Percentiles rank a stretch among this genome's conserved stretches.
These are phyloP conservation scores for Heliconius aoede DNA, from an alignment of 2,888 invertebrate genomes.

Conservation along the genomic window DNA sequence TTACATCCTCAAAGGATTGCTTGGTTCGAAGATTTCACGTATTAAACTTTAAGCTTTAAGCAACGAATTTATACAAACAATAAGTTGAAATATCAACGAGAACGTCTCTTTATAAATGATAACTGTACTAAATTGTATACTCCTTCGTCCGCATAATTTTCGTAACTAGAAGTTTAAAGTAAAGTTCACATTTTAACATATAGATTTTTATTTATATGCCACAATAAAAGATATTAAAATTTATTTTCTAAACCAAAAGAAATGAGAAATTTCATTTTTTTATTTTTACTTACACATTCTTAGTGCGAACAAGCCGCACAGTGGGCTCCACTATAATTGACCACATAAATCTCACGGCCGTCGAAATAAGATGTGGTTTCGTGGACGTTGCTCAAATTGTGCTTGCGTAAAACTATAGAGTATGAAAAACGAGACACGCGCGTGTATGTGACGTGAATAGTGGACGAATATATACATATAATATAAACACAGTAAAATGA, in stretches of 20 bases:
- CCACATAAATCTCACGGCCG: constrained; percentile 72
- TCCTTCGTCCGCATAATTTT: background rate
- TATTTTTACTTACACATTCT: constrained; percentile 41
- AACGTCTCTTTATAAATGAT: background rate
- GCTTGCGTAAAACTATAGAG: constrained; percentile 36
- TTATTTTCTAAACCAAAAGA: background rate
- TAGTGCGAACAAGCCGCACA: constrained; percentile 50
- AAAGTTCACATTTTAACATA: background rate
- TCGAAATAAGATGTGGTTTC: constrained; percentile 67
- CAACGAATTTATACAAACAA: background rate
- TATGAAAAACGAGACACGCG: constrained; percentile 34
- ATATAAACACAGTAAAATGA: constrained; percentile 7
- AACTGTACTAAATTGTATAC: background rate
- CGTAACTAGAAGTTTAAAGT: background rate
- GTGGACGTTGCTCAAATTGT: constrained; percentile 40
- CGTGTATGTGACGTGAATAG: constrained; percentile 28
- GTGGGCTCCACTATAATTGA: constrained; percentile 71
- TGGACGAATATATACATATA: background rate
- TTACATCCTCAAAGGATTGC: constrained; percentile 41
- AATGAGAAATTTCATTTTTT: constrained; percentile 39
- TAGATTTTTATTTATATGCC: background rate
- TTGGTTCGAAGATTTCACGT: constrained; percentile 32
- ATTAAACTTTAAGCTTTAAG: constrained; percentile 18
- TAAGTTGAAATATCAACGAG: no score
- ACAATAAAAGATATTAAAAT: no score